Conservation (phyloP, 2,888 invertebrate genomes). For the Caenorhabditis angaria region DNA sequence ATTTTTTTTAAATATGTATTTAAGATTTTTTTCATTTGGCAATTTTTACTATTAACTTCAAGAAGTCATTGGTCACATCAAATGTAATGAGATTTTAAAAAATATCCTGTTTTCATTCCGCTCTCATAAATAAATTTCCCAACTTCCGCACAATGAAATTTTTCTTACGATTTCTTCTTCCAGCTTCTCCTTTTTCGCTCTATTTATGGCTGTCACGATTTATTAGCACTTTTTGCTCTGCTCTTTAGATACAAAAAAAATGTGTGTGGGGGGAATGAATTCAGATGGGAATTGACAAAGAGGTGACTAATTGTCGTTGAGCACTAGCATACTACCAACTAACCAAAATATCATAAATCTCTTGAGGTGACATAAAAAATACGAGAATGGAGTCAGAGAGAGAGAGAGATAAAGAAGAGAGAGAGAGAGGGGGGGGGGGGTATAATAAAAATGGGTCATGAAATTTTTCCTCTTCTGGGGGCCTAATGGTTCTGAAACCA, state of each 20-base stretch:
- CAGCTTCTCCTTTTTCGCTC: conserved; percentile 7
- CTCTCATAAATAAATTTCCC: conserved; percentile 2
- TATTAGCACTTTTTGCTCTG: conserved; percentile 2
- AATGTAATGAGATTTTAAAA: too few relatives aligned
- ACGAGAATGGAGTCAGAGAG: background rate
- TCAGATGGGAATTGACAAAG: conserved; percentile 9
- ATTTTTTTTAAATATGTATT: too few relatives aligned
- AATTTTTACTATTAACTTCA: too few relatives aligned
- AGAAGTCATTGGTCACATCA: too few relatives aligned
- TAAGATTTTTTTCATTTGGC: too few relatives aligned
- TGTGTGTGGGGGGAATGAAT: conserved; percentile 32
- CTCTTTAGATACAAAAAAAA: conserved; percentile 1
- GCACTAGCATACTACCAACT: background rate
- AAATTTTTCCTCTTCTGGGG: too few relatives aligned
- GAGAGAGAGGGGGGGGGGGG: background rate
- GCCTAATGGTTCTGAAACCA: too few relatives aligned
- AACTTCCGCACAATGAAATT: background rate
- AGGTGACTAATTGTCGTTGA: conserved; percentile 8
- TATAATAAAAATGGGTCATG: too few relatives aligned
- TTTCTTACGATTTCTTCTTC: conserved; percentile 17
- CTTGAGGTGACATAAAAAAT: background rate
- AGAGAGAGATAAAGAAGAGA: background rate
- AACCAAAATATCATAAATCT: conserved; percentile 1
- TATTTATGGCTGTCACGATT: conserved; percentile 4
- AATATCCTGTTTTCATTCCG: conserved; percentile 13